phyloP scores from a whole-genome alignment of 2,888 invertebrate species.

The Luperina nickerlii region DNA sequence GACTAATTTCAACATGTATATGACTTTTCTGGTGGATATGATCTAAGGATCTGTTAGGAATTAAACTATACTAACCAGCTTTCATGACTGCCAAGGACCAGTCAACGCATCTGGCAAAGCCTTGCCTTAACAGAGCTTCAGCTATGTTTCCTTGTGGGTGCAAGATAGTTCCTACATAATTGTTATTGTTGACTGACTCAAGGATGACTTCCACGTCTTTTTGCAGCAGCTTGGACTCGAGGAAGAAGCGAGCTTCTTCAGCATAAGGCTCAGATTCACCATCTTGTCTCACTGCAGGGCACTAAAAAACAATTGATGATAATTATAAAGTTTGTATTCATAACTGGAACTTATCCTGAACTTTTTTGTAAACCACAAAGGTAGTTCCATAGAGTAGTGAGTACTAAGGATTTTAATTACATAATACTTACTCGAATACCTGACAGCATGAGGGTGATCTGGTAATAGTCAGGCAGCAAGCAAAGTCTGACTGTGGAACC shows the following conservation, averaged over 20 bases:
- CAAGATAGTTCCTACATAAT: constrained; percentile 97
- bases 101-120: constrained; percentile 95
- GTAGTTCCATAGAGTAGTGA: not conserved
- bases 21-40: not conserved
- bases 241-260: constrained; percentile 98
- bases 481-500: constrained; percentile 98
- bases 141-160: constrained; percentile 98
- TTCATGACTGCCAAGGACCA: constrained; percentile 88
- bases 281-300: constrained; percentile 95
- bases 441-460: constrained; percentile 98
- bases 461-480: constrained; percentile 96
- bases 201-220: constrained; percentile 96
- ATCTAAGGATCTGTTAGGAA: not conserved
- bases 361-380: not conserved
- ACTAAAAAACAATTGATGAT: constrained; percentile 80
- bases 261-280: constrained; percentile 92
- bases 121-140: constrained; percentile 96
- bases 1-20: not conserved
- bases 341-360: constrained; percentile 1
- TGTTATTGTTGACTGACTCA: constrained; percentile 97
- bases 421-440: constrained; percentile 94
- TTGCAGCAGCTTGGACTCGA: constrained; percentile 97
- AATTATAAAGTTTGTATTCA: not conserved
- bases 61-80: constrained; percentile 75
- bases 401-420: not conserved